Percentiles rank a stretch among this genome's conserved stretches.
Evolutionary conservation across 1,140 invertebrate species (phyloP).

Genomic region (Lysiphlebus fabarum): DNA sequence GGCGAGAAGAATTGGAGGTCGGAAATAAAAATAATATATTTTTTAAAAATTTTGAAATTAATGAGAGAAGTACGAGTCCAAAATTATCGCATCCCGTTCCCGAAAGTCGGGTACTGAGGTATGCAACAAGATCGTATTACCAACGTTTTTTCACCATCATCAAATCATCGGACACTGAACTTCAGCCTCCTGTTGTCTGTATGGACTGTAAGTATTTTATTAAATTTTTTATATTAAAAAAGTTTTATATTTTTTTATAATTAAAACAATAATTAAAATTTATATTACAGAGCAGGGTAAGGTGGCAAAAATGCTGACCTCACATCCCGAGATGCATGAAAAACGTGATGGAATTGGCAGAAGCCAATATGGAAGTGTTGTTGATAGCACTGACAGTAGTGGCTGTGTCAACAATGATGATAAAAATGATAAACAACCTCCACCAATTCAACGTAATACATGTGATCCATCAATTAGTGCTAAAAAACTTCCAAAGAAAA

Average conservation of each 20-base stretch:
- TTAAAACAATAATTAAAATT: constrained; percentile 20
- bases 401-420: constrained; percentile 41
- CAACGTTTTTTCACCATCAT: constrained; percentile 44
- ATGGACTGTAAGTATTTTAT: constrained; percentile 53
- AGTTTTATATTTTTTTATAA: neutral
- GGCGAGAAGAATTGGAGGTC: constrained; percentile 52
- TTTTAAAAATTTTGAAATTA: constrained; percentile 34
- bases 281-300: constrained; percentile 46
- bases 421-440: constrained; percentile 45
- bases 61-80: constrained; percentile 40
- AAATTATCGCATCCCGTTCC: constrained; percentile 51
- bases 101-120: constrained; percentile 54
- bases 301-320: constrained; percentile 51
- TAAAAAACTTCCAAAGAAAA: constrained; percentile 79
- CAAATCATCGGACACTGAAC: constrained; percentile 45
- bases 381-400: constrained; percentile 42
- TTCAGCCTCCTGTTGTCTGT: constrained; percentile 48
- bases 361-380: constrained; percentile 39
- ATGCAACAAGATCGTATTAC: constrained; percentile 51
- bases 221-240: too few species aligned
- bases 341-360: constrained; percentile 44
- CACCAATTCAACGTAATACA: constrained; percentile 43
- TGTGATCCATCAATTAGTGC: constrained; percentile 50
- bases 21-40: constrained; percentile 38
- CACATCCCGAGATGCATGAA: constrained; percentile 49